Conservation (phyloP, 2,113 vertebrate species). For the Bos indicus region DNA sequence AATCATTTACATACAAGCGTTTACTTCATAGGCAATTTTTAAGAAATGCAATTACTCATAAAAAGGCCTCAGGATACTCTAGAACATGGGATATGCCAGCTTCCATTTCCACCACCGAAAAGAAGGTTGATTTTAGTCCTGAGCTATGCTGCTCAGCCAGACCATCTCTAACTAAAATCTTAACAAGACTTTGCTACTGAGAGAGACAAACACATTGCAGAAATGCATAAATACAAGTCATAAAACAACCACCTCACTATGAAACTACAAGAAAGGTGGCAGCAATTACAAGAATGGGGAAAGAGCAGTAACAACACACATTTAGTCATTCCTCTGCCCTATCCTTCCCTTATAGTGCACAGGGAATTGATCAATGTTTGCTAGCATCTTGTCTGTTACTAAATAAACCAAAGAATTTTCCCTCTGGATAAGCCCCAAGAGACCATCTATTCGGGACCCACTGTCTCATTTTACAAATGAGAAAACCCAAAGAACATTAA, state of each 20-base stretch:
- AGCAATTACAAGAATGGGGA: background rate
- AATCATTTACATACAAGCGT: background rate
- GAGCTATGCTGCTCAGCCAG: background rate
- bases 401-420: background rate
- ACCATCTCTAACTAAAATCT: background rate
- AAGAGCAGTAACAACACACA: background rate
- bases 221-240: background rate
- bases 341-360: background rate
- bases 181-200: background rate
- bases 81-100: background rate
- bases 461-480: background rate
- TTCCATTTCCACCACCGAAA: background rate
- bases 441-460: background rate
- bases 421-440: background rate
- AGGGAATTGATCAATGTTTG: background rate
- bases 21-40: conserved; percentile 13
- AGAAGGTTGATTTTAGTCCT: background rate
- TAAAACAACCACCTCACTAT: background rate
- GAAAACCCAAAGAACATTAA: background rate
- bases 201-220: background rate
- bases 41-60: conserved; percentile 6
- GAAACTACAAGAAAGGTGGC: background rate
- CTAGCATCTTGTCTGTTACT: background rate
- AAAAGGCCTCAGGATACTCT: background rate
- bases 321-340: background rate